Percentiles rank a stretch among this genome's conserved stretches.
Evolutionary conservation across 2,888 invertebrate genomes (phyloP).

Genomic region (Polymixis lichenea): DNA sequence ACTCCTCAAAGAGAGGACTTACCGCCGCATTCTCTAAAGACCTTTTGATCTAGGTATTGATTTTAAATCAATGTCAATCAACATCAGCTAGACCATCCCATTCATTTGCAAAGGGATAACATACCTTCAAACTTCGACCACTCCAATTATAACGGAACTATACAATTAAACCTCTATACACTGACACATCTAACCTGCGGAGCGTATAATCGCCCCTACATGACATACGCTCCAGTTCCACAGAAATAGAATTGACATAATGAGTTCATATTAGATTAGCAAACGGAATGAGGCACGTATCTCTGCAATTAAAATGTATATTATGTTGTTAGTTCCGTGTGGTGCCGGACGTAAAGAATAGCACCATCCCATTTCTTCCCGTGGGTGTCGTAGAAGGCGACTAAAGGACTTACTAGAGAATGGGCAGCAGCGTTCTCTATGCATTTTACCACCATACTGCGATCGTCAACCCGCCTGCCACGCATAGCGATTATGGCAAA

Average conservation of each 20-base stretch:
- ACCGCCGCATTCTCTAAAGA: background rate
- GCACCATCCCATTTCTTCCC: too few species aligned
- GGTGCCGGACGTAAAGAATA: too few species aligned
- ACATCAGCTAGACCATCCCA: background rate
- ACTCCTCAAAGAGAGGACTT: too few species aligned
- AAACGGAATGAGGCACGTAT: conserved; percentile 17
- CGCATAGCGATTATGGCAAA: too few species aligned
- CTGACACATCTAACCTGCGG: background rate
- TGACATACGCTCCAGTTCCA: background rate
- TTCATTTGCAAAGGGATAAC: background rate
- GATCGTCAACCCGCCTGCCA: too few species aligned
- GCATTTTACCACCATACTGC: too few species aligned
- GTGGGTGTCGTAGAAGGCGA: too few species aligned
- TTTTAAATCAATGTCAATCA: background rate
- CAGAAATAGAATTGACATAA: conserved; percentile 9
- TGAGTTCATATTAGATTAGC: conserved; percentile 26
- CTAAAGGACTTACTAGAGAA: too few species aligned
- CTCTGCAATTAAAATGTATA: conserved; percentile 31
- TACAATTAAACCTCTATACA: background rate
- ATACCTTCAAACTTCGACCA: conserved; percentile 12
- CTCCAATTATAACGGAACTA: conserved; percentile 19
- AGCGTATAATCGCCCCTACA: background rate
- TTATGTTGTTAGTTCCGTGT: background rate
- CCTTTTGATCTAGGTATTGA: background rate
- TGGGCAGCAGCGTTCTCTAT: too few species aligned